Base-by-base conservation (phyloP, 2,113 vertebrate genomes). In the Megalops atlanticus region DNA sequence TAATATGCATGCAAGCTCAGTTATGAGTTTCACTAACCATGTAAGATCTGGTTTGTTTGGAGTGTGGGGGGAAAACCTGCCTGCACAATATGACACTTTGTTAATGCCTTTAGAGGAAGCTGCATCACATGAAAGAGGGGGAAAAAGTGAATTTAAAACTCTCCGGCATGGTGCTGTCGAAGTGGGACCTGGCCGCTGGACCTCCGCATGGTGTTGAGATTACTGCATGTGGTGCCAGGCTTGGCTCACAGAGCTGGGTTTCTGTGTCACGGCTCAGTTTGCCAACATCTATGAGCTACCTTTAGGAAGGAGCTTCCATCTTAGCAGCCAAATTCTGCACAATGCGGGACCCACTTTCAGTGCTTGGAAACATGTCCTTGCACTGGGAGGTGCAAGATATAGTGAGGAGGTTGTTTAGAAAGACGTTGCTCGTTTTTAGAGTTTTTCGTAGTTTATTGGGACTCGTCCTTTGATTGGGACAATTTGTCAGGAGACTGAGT, bases 231-330 rank as follows among this genome's bases (percentile, higher is more conserved):
- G 54, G 12, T 78, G 77, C 77, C 64, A 47, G 78, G 41, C 35
- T 45, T 79, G 78, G 78, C 68, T 27, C 70, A 39, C 36, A 24
- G 16, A 71, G 43, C 68, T 27, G 31, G 39, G 40, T 79, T 79
- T 79, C 41, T 72, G 64, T 79, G 78, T 47, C 64, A 35, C 21
- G 35, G 69, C 18, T 52, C 52, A 70, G 33, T 27, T 80, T 38
- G 14, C 78, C 78, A 79, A 39, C 31, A 72, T 79, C 36, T 68
- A 33, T 68, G 76, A 68, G 54, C 21, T 49, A 43, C 31, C 78
- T 52, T 24, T 49, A 43, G 45, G 43, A 33, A 8, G 8, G 15
- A 27, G 41, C 21, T 79, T 79, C 27, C 54, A n/a, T 47, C 31
- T 64, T 11, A 68, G 16, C 52, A 58, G 38, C 52, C 52, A 6